phyloP scores from a whole-genome alignment of 2,113 vertebrate genomes.

The Poeciliopsis occidentalis region DNA sequence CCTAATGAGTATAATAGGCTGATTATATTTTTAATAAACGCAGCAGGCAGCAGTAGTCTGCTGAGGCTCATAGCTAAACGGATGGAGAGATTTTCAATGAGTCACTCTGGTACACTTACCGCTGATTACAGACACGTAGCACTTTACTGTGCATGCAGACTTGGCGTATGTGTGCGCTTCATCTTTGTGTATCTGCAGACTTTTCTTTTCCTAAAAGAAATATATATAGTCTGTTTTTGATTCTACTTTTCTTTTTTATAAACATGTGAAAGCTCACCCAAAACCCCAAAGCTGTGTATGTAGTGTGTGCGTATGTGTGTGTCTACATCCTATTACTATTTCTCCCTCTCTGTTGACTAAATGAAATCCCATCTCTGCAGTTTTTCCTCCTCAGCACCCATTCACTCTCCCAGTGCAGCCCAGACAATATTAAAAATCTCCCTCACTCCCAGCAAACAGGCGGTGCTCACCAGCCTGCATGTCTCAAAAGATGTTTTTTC shows the following conservation, averaged over 20 bases:
- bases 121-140: slow-evolving; percentile 66
- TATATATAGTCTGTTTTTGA: slow-evolving; percentile 1
- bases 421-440: slow-evolving; percentile 66
- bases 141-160: slow-evolving; percentile 40
- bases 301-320: slow-evolving; percentile 25
- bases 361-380: slow-evolving; percentile 56
- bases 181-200: slow-evolving; percentile 9
- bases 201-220: slow-evolving; percentile 22
- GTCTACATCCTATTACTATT: slow-evolving; percentile 53
- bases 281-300: slow-evolving; percentile 26
- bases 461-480: slow-evolving; percentile 15
- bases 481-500: slow-evolving; percentile 43
- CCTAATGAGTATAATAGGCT: slow-evolving; percentile 73
- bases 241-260: slow-evolving; percentile 55
- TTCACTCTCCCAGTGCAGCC: slow-evolving; percentile 45
- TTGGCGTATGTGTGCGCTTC: slow-evolving; percentile 6
- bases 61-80: slow-evolving; percentile 63
- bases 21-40: slow-evolving; percentile 79
- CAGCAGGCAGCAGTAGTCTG: slow-evolving; percentile 72
- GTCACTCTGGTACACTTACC: slow-evolving; percentile 68
- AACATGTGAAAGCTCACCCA: slow-evolving; percentile 27
- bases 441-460: slow-evolving; percentile 34
- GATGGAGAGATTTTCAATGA: slow-evolving; percentile 60
- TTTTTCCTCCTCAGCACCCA: slow-evolving; percentile 64
- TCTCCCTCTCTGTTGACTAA: slow-evolving; percentile 51